A percentile compares a stretch with the other conserved stretches of the same genome.
Conservation (phyloP, 2,797 vertebrate genomes). For the Hafferia zeledoni region DNA sequence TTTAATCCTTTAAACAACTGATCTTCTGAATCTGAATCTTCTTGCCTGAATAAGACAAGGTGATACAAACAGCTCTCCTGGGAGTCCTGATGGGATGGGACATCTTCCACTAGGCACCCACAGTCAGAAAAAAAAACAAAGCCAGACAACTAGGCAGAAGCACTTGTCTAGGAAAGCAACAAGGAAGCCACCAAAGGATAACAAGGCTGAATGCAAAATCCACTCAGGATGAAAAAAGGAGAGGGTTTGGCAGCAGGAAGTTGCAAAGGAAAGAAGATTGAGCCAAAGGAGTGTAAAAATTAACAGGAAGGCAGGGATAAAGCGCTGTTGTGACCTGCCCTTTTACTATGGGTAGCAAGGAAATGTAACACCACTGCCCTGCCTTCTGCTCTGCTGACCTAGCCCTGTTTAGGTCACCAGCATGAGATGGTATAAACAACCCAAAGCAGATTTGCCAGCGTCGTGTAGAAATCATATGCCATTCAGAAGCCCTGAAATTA, state of each 20-base stretch:
- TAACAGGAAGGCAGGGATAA: not conserved
- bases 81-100: not conserved
- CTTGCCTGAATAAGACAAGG: not conserved
- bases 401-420: not conserved
- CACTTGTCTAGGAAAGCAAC: not conserved
- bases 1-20: not conserved
- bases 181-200: not conserved
- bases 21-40: not conserved
- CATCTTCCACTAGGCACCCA: not conserved
- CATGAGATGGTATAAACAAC: not conserved
- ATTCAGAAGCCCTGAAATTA: constrained; percentile 11
- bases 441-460: constrained; percentile 1
- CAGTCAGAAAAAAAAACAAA: not conserved
- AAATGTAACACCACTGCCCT: not conserved
- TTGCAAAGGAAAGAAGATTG: not conserved
- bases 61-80: not conserved
- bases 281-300: not conserved
- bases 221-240: not conserved
- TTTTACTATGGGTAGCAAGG: not conserved
- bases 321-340: not conserved
- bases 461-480: not conserved
- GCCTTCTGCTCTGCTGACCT: not conserved
- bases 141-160: not conserved
- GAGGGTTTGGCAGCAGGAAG: not conserved
- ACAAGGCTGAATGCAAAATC: not conserved